Base-by-base conservation (phyloP, 2,113 vertebrate species). In the Nansenia antarctica region DNA sequence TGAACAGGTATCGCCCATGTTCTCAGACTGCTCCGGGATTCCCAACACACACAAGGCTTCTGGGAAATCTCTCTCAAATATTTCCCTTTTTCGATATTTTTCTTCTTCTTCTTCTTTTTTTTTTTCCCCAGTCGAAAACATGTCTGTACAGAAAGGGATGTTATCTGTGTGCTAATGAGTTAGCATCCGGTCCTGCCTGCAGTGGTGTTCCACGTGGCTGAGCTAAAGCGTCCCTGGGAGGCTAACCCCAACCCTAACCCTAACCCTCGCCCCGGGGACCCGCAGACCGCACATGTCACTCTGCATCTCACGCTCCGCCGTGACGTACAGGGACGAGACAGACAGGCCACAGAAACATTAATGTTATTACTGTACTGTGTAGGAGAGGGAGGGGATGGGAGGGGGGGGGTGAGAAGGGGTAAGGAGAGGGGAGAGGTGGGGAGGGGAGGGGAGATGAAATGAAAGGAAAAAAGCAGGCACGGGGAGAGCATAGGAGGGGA, bases 281-380 rank as follows among this genome's bases (percentile, higher is more conserved):
- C 82, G 82, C 82, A 70, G 81, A 47, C 81, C 69, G 85, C 84
- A 88, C 65, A 76, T 82, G 84, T 65, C 62, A 9, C 69, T 83
- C 79, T 66, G 9, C 54, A 83, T 83, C 73, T 45, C 65, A 39
- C 14, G 30, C 73, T 31, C 32, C 18, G 18, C 60, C 42, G 55
- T 60, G 69, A 68, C 20, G 45, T 58, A 62, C 77, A 62, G 73
- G 73, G 70, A 80, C 67, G 30, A 67, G 75, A 26, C n/a, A 78
- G 86, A 87, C 88, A 81, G 76, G 63, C 31, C 76, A 67, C 80
- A 42, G 86, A 86, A 90, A 90, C 80, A 89, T 90, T 88, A 85
- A 89, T 88, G 88, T 90, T 88, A 85, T 88, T 88, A 49, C 84
- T 87, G 82, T 67, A 65, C 70, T 59, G 27, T 65, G 34, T 20